phyloP scores from a whole-genome alignment of 1,140 invertebrate genomes.

The Drosophila orena region DNA sequence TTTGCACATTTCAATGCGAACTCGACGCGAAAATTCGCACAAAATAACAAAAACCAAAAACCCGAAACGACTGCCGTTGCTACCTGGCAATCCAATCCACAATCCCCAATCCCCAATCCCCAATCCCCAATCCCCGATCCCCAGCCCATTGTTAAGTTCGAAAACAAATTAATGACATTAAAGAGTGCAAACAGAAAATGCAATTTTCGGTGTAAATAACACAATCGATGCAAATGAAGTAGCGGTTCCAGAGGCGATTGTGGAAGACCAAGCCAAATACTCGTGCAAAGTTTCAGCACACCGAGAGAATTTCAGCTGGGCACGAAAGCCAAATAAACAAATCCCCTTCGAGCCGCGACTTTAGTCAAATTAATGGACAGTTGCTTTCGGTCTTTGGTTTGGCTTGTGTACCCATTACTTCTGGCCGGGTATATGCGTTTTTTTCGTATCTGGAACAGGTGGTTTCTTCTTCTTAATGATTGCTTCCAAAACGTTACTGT shows the following conservation, averaged over 20 bases:
- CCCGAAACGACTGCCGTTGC: constrained; percentile 26
- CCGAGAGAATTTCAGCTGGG: constrained; percentile 14
- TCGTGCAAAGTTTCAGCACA: constrained; percentile 2
- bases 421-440: constrained; percentile 6
- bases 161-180: constrained; percentile 65
- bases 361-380: constrained; percentile 79
- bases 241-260: constrained; percentile 48
- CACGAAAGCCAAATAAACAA: constrained; percentile 50
- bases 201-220: constrained; percentile 63
- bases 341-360: constrained; percentile 44
- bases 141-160: neutral
- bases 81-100: constrained; percentile 13
- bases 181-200: constrained; percentile 50
- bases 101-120: neutral
- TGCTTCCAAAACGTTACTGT: too few relatives aligned
- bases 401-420: neutral
- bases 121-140: neutral
- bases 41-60: constrained; percentile 66
- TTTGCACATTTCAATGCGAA: constrained; percentile 78
- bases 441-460: neutral
- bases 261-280: constrained; percentile 35
- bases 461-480: too few relatives aligned
- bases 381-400: constrained; percentile 11
- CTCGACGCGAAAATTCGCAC: constrained; percentile 73
- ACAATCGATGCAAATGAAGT: constrained; percentile 73